These are phyloP conservation scores for Zelostemma sp. DNA, from an alignment of 1,140 invertebrate genomes.

Conservation along the genomic window DNA sequence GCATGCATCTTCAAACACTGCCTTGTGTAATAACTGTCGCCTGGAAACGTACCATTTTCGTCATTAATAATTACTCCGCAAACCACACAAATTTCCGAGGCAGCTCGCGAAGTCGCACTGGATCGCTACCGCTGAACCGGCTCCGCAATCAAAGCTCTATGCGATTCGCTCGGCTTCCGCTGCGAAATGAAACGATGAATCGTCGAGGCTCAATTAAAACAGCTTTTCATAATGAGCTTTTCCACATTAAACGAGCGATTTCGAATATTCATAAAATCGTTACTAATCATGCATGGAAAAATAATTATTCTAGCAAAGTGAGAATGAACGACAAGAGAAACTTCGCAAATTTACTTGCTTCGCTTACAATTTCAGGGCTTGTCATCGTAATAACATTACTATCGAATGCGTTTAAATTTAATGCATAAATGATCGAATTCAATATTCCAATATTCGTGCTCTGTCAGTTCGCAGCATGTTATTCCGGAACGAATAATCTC, in stretches of 20 bases:
- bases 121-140: conserved; percentile 40
- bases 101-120: conserved; percentile 42
- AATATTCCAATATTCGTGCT: no score
- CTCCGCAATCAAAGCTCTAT: conserved; percentile 25
- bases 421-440: no score
- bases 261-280: not conserved
- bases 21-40: conserved; percentile 48
- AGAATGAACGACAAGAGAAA: not conserved
- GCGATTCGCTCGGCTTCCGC: conserved; percentile 25
- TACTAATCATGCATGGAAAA: not conserved
- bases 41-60: conserved; percentile 55
- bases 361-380: not conserved
- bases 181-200: conserved; percentile 16
- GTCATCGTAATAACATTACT: not conserved
- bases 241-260: not conserved
- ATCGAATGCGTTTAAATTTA: not conserved
- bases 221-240: conserved; percentile 7
- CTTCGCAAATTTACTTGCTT: not conserved
- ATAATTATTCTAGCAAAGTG: not conserved
- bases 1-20: conserved; percentile 25
- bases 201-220: conserved; percentile 30
- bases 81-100: conserved; percentile 37
- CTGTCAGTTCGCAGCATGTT: no score
- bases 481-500: no score
- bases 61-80: conserved; percentile 50